phyloP scores from a whole-genome alignment of 1,140 invertebrate species.

The Bombus pyrosoma region DNA sequence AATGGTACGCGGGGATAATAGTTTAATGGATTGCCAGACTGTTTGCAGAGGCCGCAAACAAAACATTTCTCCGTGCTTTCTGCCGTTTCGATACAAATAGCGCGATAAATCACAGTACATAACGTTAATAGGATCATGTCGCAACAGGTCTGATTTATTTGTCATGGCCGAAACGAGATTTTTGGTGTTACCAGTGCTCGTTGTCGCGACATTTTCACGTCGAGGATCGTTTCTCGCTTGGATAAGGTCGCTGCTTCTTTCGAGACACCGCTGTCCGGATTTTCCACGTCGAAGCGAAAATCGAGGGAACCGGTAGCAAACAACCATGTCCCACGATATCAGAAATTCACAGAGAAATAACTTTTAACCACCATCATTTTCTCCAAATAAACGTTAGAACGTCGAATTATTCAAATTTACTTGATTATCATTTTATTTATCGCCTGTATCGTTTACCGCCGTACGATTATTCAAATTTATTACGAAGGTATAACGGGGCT shows the following conservation, averaged over 20 bases:
- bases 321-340: no score
- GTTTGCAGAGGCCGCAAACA: constrained; percentile 22
- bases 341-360: no score
- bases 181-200: neutral
- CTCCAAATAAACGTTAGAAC: no score
- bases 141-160: constrained; percentile 50
- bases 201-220: neutral
- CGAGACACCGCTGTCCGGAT: no score
- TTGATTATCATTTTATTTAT: no score
- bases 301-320: neutral
- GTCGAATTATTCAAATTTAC: no score
- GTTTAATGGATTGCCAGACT: constrained; percentile 32
- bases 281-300: neutral
- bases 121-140: constrained; percentile 49
- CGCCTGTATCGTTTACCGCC: no score
- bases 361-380: no score
- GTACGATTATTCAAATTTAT: no score
- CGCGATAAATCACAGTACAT: constrained; percentile 36
- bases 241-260: neutral
- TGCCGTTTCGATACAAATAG: constrained; percentile 6
- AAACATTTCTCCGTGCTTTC: constrained; percentile 32
- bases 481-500: no score
- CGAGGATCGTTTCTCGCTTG: neutral
- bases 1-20: neutral
- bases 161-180: constrained; percentile 11